These are phyloP conservation scores for Agrypnus murinus DNA, from an alignment of 2,888 invertebrate genomes.

Conservation along the genomic window DNA sequence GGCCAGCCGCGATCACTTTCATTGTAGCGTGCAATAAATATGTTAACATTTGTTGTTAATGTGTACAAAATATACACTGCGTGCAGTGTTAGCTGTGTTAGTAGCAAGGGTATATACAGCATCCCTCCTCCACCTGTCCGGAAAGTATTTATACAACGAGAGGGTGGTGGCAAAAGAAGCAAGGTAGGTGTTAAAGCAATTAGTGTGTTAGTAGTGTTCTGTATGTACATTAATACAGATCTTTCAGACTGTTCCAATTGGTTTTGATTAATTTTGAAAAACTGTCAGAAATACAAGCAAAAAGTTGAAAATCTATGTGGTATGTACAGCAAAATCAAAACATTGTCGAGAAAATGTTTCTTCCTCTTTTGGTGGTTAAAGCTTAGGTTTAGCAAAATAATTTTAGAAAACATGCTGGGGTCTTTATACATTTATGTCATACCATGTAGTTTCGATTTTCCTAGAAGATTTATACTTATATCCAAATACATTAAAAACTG, in stretches of 20 bases:
- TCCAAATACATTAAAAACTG: too few relatives aligned
- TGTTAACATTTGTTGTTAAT: slow-evolving; percentile 1
- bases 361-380: too few relatives aligned
- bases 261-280: too few relatives aligned
- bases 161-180: slow-evolving; percentile 66
- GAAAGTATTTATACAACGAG: slow-evolving; percentile 68
- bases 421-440: not conserved
- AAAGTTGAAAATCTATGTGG: too few relatives aligned
- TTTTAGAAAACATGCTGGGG: slow-evolving; percentile 16
- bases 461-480: not conserved
- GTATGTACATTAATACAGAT: too few relatives aligned
- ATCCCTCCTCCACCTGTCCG: slow-evolving; percentile 72
- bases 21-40: slow-evolving; percentile 30
- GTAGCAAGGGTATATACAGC: slow-evolving; percentile 64
- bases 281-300: too few relatives aligned
- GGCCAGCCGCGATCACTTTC: too few relatives aligned
- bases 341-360: too few relatives aligned
- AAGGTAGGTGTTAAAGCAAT: slow-evolving; percentile 41
- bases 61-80: slow-evolving; percentile 48
- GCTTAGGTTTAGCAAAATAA: slow-evolving; percentile 21
- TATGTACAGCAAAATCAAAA: too few relatives aligned
- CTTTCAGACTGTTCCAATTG: too few relatives aligned
- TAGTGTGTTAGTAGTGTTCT: too few relatives aligned
- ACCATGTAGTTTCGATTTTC: not conserved
- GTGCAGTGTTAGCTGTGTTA: slow-evolving; percentile 54